phyloP scores from a whole-genome alignment of 1,140 invertebrate species.

The Platorchestia sp. region DNA sequence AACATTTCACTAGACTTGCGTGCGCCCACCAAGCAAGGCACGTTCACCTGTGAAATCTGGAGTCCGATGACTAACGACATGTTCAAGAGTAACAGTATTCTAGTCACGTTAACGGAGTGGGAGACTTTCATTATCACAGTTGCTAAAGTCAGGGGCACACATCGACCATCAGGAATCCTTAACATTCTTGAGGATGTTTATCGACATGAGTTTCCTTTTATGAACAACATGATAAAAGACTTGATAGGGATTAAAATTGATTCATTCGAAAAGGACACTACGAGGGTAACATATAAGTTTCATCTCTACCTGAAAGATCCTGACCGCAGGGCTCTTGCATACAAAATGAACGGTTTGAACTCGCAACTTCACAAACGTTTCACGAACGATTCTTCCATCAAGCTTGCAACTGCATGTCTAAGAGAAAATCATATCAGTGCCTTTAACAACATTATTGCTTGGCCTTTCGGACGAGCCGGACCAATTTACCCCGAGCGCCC shows the following conservation, averaged over 20 bases:
- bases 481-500: constrained; percentile 32
- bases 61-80: background rate
- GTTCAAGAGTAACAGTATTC: constrained; percentile 58
- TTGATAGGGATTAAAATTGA: constrained; percentile 34
- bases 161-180: too few relatives aligned
- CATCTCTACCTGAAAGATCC: background rate
- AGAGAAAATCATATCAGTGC: background rate
- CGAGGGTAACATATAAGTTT: constrained; percentile 57
- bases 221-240: constrained; percentile 49
- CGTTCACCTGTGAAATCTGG: constrained; percentile 63
- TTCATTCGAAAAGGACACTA: background rate
- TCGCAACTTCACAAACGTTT: background rate
- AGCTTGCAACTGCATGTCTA: constrained; percentile 48
- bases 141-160: background rate
- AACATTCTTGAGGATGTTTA: background rate
- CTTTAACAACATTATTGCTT: constrained; percentile 33
- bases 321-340: background rate
- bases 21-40: constrained; percentile 50
- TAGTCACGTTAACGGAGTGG: constrained; percentile 58
- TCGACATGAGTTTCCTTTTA: background rate
- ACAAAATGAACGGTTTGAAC: background rate
- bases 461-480: constrained; percentile 58
- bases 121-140: constrained; percentile 41
- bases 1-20: too few relatives aligned
- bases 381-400: constrained; percentile 1